phyloP scores from a whole-genome alignment of 2,797 vertebrate genomes.

The Ptychadena robeensis region DNA sequence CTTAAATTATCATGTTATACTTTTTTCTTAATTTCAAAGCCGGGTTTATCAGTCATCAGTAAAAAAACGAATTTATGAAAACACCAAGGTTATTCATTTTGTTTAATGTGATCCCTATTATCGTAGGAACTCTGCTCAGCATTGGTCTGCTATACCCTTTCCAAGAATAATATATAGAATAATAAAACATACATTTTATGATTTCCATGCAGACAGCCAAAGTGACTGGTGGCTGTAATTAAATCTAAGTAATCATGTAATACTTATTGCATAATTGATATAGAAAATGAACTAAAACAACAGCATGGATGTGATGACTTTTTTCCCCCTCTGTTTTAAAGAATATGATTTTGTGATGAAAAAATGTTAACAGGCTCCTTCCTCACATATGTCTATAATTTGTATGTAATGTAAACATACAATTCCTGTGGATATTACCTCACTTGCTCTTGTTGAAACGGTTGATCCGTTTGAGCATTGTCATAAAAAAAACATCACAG shows the following conservation, averaged over 20 bases:
- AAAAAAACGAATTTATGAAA: not conserved
- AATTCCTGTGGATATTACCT: constrained; percentile 49
- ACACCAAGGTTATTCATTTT: constrained; percentile 14
- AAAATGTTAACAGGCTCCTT: constrained; percentile 23
- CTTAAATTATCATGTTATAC: not conserved
- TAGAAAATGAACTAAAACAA: not conserved
- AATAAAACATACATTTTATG: not conserved
- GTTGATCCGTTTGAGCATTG: not conserved
- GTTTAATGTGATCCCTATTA: not conserved
- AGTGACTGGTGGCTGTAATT: not conserved
- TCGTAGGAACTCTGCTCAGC: too few species aligned
- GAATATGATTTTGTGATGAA: not conserved
- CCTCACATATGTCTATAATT: constrained; percentile 53
- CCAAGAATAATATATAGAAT: constrained; percentile 7
- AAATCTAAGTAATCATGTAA: not conserved
- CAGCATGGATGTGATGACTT: not conserved
- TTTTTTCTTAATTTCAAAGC: constrained; percentile 11
- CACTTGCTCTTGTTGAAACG: constrained; percentile 39
- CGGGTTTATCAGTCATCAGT: not conserved
- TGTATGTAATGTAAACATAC: constrained; percentile 46
- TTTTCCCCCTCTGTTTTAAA: not conserved
- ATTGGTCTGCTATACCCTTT: not conserved
- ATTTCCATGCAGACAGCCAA: not conserved
- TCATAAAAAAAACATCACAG: not conserved
- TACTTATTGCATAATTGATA: not conserved